Conservation (phyloP, 2,888 invertebrate species). For the Phaedon cochleariae region DNA sequence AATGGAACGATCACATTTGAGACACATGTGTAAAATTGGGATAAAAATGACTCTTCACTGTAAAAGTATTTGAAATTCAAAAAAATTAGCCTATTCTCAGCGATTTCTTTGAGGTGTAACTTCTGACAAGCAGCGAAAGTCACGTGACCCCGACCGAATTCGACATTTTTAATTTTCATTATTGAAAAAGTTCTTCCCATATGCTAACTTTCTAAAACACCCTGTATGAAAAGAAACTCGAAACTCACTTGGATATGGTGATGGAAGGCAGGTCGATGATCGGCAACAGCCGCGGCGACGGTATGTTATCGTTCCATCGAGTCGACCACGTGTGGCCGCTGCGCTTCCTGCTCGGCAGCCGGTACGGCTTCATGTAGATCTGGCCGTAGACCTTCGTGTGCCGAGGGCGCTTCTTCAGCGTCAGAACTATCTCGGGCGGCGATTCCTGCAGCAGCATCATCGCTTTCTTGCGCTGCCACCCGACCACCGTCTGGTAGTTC, state of each 20-base stretch:
- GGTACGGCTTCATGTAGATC: constrained; percentile 76
- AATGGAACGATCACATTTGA: too few species aligned
- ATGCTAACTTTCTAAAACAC: too few species aligned
- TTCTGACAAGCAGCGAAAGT: too few species aligned
- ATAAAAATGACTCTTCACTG: too few species aligned
- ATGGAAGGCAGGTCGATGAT: constrained; percentile 69
- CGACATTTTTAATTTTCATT: too few species aligned
- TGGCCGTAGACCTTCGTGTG: constrained; percentile 83
- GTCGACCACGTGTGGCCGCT: constrained; percentile 66
- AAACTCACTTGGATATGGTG: constrained; percentile 65
- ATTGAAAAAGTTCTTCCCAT: too few species aligned
- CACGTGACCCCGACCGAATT: too few species aligned
- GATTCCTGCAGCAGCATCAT: constrained; percentile 78
- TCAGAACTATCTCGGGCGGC: constrained; percentile 81
- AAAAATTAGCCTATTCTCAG: too few species aligned
- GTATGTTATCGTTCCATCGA: constrained; percentile 75
- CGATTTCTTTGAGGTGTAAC: too few species aligned
- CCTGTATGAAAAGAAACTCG: not conserved
- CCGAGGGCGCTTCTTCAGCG: constrained; percentile 83
- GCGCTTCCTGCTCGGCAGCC: constrained; percentile 76
- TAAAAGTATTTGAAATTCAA: too few species aligned
- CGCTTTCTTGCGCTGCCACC: constrained; percentile 84
- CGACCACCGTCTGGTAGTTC: constrained; percentile 77
- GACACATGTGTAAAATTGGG: too few species aligned
- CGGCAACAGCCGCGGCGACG: constrained; percentile 72